Evolutionary conservation across 2,888 invertebrate genomes (phyloP).

Genomic region (Scaptomyza reducta): DNA sequence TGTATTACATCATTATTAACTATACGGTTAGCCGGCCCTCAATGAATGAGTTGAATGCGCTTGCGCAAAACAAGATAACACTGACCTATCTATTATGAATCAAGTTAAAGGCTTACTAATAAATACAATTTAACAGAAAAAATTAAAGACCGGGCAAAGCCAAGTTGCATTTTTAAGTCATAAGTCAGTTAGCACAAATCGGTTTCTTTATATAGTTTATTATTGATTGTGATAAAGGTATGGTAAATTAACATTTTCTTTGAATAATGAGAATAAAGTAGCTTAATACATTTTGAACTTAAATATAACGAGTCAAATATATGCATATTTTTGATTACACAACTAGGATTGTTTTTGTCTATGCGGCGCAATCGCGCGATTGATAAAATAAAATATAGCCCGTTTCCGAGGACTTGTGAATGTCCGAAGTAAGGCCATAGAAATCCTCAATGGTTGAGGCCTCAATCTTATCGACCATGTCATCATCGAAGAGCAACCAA

Average conservation of each 20-base stretch:
- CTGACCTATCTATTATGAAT: conserved; percentile 32
- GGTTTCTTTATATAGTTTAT: conserved; percentile 30
- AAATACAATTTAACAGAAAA: not conserved
- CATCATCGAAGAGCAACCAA: conserved; percentile 99
- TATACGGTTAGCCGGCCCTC: conserved; percentile 43
- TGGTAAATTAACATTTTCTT: conserved; percentile 25
- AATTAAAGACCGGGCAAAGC: not conserved
- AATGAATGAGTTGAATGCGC: conserved; percentile 1
- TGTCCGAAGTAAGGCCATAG: conserved; percentile 98
- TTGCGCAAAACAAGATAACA: not conserved
- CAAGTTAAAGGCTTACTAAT: not conserved
- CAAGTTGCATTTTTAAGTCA: not conserved
- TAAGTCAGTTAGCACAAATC: not conserved
- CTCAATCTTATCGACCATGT: conserved; percentile 99
- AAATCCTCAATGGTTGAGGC: conserved; percentile 99
- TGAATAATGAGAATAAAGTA: conserved; percentile 3
- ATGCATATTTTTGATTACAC: not conserved
- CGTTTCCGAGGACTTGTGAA: conserved; percentile 99
- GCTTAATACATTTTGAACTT: conserved; percentile 18
- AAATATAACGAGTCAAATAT: not conserved
- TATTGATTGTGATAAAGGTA: conserved; percentile 22
- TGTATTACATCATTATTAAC: conserved; percentile 16
- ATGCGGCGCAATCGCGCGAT: conserved; percentile 90
- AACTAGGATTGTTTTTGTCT: conserved; percentile 9
- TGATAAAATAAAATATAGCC: conserved; percentile 99